A percentile compares a stretch with the other conserved stretches of the same genome.
phyloP scores from a whole-genome alignment of 2,113 vertebrate genomes.

The Corydoras sp. region DNA sequence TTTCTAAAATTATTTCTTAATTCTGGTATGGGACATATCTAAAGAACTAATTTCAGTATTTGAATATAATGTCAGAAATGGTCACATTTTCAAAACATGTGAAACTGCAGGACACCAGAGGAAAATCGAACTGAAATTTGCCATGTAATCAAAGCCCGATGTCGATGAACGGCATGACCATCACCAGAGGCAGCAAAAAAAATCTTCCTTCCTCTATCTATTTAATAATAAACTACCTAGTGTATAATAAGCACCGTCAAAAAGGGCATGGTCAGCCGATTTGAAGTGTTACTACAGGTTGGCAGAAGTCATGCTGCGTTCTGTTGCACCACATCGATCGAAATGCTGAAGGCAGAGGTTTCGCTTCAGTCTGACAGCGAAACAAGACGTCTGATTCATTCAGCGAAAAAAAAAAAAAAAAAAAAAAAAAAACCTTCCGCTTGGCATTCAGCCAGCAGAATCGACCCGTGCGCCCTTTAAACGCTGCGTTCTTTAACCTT shows the following conservation, averaged over 20 bases:
- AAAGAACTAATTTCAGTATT: constrained; percentile 4
- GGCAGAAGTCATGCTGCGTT: constrained; percentile 32
- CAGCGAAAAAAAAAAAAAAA: constrained; percentile 1
- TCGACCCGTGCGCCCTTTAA: background rate
- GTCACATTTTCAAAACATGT: too few species aligned
- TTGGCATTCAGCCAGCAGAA: constrained; percentile 3
- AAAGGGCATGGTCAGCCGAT: constrained; percentile 52
- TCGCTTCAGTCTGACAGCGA: constrained; percentile 36
- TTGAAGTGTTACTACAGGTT: constrained; percentile 51
- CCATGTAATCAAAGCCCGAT: background rate
- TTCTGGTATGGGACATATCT: background rate
- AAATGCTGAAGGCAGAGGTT: constrained; percentile 37
- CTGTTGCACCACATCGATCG: constrained; percentile 31
- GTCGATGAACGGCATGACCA: constrained; percentile 20
- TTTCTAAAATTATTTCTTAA: too few species aligned
- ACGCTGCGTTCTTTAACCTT: background rate
- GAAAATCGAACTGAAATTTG: background rate
- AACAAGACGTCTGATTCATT: constrained; percentile 23
- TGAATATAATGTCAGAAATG: background rate
- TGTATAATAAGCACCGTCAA: constrained; percentile 38
- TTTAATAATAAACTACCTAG: constrained; percentile 28
- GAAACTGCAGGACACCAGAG: too few species aligned
- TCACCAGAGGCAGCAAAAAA: constrained; percentile 35
- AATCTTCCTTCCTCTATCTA: constrained; percentile 53
- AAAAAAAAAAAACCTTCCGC: background rate